phyloP scores from a whole-genome alignment of 2,888 invertebrate genomes.

The Colletes collaris region DNA sequence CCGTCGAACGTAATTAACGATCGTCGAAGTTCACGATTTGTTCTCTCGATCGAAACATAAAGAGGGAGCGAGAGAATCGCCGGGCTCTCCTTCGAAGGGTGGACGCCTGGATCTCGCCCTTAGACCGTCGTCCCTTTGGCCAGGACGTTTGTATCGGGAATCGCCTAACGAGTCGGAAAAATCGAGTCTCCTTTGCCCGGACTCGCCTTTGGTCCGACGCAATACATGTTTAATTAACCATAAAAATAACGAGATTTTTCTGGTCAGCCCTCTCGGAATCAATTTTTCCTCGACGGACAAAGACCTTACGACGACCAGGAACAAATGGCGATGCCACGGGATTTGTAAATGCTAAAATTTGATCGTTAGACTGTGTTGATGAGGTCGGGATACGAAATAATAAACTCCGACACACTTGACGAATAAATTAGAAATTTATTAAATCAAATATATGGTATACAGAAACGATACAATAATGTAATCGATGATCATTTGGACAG shows the following conservation, averaged over 20 bases:
- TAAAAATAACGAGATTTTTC: constrained; percentile 81
- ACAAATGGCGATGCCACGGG: not conserved
- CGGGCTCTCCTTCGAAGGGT: constrained; percentile 22
- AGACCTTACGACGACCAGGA: not conserved
- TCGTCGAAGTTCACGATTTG: constrained; percentile 61
- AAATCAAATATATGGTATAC: too few species aligned
- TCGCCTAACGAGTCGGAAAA: constrained; percentile 81
- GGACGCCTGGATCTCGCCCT: constrained; percentile 52
- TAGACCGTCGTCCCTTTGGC: constrained; percentile 53
- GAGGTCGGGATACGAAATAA: too few species aligned
- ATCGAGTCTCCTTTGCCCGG: constrained; percentile 74
- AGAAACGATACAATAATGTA: too few species aligned
- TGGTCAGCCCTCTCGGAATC: constrained; percentile 51
- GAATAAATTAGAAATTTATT: too few species aligned
- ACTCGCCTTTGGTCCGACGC: constrained; percentile 63
- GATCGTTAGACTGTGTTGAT: too few species aligned
- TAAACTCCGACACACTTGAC: too few species aligned
- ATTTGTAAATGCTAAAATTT: too few species aligned
- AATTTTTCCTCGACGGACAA: constrained; percentile 24
- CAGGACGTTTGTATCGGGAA: constrained; percentile 71
- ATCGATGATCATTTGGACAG: too few species aligned
- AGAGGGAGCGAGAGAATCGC: constrained; percentile 13
- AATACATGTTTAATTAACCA: constrained; percentile 79
- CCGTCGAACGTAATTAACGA: constrained; percentile 64
- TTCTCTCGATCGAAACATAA: constrained; percentile 55